Percentiles rank a stretch among this genome's conserved stretches.
Conservation (phyloP, 2,888 invertebrate genomes). For the Syrphus vitripennis region DNA sequence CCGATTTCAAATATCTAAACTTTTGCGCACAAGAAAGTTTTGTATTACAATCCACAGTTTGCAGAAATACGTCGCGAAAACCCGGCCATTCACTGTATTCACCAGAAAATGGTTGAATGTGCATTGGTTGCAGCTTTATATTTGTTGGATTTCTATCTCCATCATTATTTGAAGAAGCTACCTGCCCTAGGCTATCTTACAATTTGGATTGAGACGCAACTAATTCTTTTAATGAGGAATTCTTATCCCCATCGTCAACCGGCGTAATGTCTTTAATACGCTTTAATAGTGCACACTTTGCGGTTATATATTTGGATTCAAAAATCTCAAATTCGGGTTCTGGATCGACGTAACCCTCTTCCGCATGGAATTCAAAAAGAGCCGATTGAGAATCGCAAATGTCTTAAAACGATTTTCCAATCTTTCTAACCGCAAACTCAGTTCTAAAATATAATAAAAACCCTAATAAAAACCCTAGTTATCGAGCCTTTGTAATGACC, state of each 20-base stretch:
- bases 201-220: background rate
- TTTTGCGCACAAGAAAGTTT: background rate
- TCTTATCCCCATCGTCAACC: background rate
- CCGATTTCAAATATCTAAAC: constrained; percentile 8
- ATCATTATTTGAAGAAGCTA: background rate
- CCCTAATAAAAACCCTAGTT: too few species aligned
- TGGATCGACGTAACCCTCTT: constrained; percentile 1
- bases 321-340: constrained; percentile 10
- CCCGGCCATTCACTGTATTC: constrained; percentile 23
- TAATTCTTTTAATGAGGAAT: background rate
- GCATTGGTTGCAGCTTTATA: background rate
- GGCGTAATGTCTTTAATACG: background rate
- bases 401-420: too few species aligned
- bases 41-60: background rate
- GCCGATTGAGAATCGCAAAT: background rate
- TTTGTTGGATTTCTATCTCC: background rate
- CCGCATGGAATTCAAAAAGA: constrained; percentile 5
- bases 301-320: background rate
- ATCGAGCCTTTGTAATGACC: too few species aligned
- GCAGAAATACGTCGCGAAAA: background rate
- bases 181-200: background rate
- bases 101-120: constrained; percentile 6
- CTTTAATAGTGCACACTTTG: constrained; percentile 8
- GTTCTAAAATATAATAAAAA: too few species aligned
- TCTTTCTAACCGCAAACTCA: too few species aligned